Conservation (phyloP, 2,797 vertebrate species). For the Apogon talboti region DNA sequence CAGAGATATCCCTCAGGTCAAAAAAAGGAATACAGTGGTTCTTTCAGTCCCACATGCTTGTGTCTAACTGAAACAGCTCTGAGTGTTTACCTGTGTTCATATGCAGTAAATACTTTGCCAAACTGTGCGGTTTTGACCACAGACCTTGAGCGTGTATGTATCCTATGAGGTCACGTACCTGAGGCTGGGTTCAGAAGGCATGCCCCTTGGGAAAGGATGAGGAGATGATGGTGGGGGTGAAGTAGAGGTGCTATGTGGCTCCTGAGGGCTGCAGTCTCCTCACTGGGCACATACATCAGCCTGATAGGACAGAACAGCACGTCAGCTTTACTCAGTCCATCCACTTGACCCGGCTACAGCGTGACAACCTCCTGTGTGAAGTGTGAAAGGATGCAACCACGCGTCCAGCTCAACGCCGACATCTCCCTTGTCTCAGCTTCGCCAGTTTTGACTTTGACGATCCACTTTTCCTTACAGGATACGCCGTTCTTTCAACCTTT, state of each 20-base stretch:
- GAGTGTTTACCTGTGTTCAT: not conserved
- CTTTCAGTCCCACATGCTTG: not conserved
- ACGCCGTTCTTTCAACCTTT: conserved; percentile 26
- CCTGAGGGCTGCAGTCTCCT: conserved; percentile 70
- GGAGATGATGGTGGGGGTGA: conserved; percentile 47
- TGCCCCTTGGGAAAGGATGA: conserved; percentile 78
- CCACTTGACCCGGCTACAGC: conserved; percentile 45
- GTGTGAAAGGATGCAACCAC: conserved; percentile 59
- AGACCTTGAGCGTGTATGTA: not conserved
- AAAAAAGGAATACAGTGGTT: conserved; percentile 3
- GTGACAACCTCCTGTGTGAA: conserved; percentile 55
- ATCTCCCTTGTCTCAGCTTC: conserved; percentile 24
- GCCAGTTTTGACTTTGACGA: conserved; percentile 36
- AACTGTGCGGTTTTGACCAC: not conserved
- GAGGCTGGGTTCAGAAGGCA: conserved; percentile 93
- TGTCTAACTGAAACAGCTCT: not conserved
- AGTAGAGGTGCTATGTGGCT: conserved; percentile 56
- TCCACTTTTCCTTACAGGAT: conserved; percentile 4
- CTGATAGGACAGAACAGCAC: conserved; percentile 75
- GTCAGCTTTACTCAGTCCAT: conserved; percentile 67
- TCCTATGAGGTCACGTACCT: conserved; percentile 82
- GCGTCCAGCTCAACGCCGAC: conserved; percentile 40
- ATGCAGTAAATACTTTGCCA: not conserved
- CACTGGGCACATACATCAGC: conserved; percentile 75
- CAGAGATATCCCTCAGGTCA: conserved; percentile 18